A percentile compares a stretch with the other conserved stretches of the same genome.
Evolutionary conservation across 2,113 vertebrate genomes (phyloP).

Genomic region (Herpetotheres cachinnans): DNA sequence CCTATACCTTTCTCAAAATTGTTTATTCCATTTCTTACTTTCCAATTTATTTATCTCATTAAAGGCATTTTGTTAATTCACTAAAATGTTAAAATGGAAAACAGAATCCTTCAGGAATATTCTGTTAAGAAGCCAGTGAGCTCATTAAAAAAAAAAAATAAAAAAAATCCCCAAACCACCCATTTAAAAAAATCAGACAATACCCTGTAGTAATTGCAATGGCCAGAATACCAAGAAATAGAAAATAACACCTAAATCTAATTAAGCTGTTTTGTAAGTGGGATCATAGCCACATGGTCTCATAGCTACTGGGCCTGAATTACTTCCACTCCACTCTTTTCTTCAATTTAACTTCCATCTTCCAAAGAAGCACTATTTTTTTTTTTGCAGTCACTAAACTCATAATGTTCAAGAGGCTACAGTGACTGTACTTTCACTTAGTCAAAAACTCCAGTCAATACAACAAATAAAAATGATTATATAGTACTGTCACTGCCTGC

Average conservation of each 20-base stretch:
- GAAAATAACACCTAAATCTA: background rate
- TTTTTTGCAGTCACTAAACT: background rate
- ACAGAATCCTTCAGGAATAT: background rate
- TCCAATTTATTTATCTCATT: background rate
- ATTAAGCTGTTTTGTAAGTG: background rate
- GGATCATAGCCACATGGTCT: background rate
- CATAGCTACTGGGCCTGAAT: background rate
- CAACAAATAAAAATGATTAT: background rate
- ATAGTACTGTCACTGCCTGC: background rate
- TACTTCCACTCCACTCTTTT: background rate
- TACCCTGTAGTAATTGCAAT: background rate
- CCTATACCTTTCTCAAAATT: background rate
- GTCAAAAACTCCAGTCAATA: background rate
- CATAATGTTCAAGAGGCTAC: background rate
- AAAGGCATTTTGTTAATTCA: background rate
- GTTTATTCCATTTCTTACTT: background rate
- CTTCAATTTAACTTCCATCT: background rate
- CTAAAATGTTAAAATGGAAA: background rate
- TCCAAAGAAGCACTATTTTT: background rate
- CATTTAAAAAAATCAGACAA: background rate
- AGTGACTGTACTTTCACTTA: background rate
- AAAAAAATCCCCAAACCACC: fast-evolving
- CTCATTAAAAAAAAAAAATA: background rate
- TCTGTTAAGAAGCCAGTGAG: background rate
- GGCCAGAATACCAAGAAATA: background rate